Conservation (phyloP, 1,140 invertebrate species). For the Nephila pilipes region DNA sequence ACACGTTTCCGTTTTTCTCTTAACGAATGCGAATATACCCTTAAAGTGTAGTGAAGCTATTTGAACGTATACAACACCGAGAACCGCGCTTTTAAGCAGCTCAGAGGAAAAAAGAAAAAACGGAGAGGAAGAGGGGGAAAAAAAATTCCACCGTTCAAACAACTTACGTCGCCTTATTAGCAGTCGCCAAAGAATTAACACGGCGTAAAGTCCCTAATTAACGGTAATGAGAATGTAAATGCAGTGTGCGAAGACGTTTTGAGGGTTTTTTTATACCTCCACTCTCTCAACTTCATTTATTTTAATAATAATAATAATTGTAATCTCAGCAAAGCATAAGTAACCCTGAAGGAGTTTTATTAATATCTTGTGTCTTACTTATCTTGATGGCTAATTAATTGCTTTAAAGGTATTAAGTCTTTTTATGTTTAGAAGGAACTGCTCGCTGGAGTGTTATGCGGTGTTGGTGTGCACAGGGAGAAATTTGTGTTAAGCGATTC, state of each 20-base stretch:
- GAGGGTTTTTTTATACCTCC: not conserved
- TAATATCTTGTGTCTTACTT: constrained; percentile 60
- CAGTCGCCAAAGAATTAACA: constrained; percentile 65
- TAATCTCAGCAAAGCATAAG: constrained; percentile 71
- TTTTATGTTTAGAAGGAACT: constrained; percentile 15
- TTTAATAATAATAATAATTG: constrained; percentile 76
- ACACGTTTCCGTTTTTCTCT: not conserved
- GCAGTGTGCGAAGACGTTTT: constrained; percentile 50
- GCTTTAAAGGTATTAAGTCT: constrained; percentile 60
- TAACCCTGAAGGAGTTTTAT: constrained; percentile 74
- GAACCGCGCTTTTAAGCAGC: constrained; percentile 30
- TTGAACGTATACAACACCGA: not conserved
- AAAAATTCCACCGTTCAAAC: constrained; percentile 29
- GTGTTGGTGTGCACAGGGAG: not conserved
- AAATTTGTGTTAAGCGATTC: not conserved
- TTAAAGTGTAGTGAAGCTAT: not conserved
- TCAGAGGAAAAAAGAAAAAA: not conserved
- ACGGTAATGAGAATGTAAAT: constrained; percentile 73
- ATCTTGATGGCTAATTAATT: constrained; percentile 69
- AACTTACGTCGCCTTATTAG: constrained; percentile 66
- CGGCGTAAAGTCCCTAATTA: constrained; percentile 72
- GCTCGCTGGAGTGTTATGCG: not conserved
- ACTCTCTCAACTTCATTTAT: constrained; percentile 64
- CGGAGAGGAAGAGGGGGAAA: not conserved
- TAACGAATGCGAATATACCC: not conserved